A percentile compares a stretch with the other conserved stretches of the same genome.
These are phyloP conservation scores for Haliclona indistincta DNA, from an alignment of 37 sponge, comb jelly and placozoan species.

Conservation along the genomic window DNA sequence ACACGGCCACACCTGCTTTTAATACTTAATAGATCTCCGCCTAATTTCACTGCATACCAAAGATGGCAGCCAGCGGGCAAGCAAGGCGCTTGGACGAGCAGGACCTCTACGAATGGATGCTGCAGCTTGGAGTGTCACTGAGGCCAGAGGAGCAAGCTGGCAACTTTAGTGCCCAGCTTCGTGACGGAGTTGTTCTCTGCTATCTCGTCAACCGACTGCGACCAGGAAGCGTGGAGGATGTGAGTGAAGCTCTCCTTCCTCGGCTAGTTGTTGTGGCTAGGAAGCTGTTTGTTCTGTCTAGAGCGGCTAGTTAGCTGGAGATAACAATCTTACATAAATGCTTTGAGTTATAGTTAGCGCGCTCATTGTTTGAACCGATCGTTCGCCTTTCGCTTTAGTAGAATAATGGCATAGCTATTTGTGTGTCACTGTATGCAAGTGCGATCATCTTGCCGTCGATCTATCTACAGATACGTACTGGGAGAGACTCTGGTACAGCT, in stretches of 20 bases:
- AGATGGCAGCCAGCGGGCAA: too few species aligned
- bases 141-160: slow-evolving; percentile 28
- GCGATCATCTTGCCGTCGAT: not conserved
- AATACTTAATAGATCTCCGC: too few species aligned
- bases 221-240: slow-evolving; percentile 71
- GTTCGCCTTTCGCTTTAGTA: too few species aligned
- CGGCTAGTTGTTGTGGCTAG: too few species aligned
- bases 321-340: not conserved
- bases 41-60: too few species aligned
- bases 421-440: not conserved
- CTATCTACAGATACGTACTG: slow-evolving; percentile 59
- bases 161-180: slow-evolving; percentile 34
- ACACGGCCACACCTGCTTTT: too few species aligned
- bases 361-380: too few species aligned
- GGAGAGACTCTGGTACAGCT: slow-evolving; percentile 34
- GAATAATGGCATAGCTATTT: too few species aligned
- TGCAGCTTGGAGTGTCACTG: slow-evolving; percentile 31
- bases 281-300: not conserved
- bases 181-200: slow-evolving; percentile 76
- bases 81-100: too few species aligned
- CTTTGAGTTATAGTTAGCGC: not conserved
- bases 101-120: slow-evolving; percentile 64
- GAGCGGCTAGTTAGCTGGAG: not conserved
- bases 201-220: slow-evolving; percentile 77
- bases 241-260: slow-evolving; percentile 29